Evolutionary conservation across 2,888 invertebrate species (phyloP).

Genomic region (Hirtodrosophila confusa): DNA sequence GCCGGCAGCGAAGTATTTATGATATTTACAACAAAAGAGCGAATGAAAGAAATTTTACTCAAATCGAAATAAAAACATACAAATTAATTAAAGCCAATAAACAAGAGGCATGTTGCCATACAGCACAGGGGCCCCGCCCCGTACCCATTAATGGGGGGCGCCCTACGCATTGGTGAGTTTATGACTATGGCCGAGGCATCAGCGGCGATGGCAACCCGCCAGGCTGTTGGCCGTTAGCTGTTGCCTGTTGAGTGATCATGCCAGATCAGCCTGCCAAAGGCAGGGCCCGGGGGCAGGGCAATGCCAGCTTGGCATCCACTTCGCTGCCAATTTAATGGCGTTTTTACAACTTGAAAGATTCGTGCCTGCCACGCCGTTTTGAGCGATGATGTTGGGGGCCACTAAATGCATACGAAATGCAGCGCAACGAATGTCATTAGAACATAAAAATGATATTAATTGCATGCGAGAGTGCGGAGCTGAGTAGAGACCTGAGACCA

Average conservation of each 20-base stretch:
- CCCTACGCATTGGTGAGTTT: constrained; percentile 68
- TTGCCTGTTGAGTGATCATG: constrained; percentile 64
- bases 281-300: neutral
- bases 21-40: constrained; percentile 71
- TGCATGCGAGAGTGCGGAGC: constrained; percentile 71
- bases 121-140: constrained; percentile 14
- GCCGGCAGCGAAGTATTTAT: constrained; percentile 69
- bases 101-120: constrained; percentile 45
- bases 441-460: constrained; percentile 82
- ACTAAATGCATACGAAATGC: constrained; percentile 80
- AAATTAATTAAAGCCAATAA: constrained; percentile 77
- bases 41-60: constrained; percentile 48
- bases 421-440: constrained; percentile 82
- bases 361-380: constrained; percentile 80
- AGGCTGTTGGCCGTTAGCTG: constrained; percentile 19
- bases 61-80: constrained; percentile 78
- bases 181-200: constrained; percentile 44
- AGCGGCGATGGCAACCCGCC: constrained; percentile 37
- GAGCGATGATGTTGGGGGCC: constrained; percentile 69
- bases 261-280: constrained; percentile 36
- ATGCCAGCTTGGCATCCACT: constrained; percentile 62
- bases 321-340: constrained; percentile 82
- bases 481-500: constrained; percentile 10
- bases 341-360: constrained; percentile 83
- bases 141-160: constrained; percentile 56